phyloP scores from a whole-genome alignment of 2,113 vertebrate genomes.

The Sinocyclocheilus anshuiensis region DNA sequence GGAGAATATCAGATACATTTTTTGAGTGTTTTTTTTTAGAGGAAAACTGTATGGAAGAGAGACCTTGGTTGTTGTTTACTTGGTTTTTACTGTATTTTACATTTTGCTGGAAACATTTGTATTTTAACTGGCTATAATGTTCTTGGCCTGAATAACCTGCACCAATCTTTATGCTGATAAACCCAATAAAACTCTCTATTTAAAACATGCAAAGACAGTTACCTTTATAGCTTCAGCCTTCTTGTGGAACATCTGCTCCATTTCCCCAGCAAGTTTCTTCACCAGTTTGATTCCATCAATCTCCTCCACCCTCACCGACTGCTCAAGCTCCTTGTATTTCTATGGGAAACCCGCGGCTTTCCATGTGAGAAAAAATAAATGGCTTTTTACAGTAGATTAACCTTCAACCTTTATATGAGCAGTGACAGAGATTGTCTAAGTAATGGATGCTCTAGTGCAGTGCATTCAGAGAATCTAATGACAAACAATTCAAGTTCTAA shows the following conservation, averaged over 20 bases:
- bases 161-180: background rate
- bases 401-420: background rate
- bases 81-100: background rate
- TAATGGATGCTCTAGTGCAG: background rate
- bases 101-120: background rate
- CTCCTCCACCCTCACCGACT: constrained; percentile 90
- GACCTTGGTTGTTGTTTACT: background rate
- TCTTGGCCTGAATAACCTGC: too few relatives aligned
- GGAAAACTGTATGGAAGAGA: background rate
- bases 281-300: constrained; percentile 95
- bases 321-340: constrained; percentile 99
- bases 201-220: constrained; percentile 53
- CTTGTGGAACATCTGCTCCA: constrained; percentile 99
- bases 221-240: constrained; percentile 95
- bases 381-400: constrained; percentile 10
- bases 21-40: too few relatives aligned
- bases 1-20: too few relatives aligned
- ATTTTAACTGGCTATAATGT: background rate
- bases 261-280: constrained; percentile 92
- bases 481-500: background rate
- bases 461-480: background rate
- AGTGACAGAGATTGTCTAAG: background rate
- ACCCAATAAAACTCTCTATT: background rate
- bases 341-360: constrained; percentile 36
- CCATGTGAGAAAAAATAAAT: constrained; percentile 1